Evolutionary conservation across 1,140 invertebrate genomes (phyloP).

Genomic region (Cherax destructor): DNA sequence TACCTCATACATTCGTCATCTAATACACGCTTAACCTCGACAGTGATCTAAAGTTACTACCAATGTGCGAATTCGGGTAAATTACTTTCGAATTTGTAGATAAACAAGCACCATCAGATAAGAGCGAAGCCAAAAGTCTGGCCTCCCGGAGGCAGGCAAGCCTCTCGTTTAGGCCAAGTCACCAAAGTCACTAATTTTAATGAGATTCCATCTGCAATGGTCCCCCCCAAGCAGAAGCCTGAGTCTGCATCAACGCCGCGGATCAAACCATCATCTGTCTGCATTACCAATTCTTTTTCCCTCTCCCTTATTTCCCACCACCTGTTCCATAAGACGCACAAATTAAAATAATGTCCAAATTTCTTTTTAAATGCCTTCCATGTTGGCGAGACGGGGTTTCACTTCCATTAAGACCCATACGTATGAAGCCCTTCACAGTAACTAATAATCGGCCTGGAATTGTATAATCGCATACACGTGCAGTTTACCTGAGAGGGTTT

Average conservation of each 20-base stretch:
- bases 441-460: too few species aligned
- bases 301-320: too few species aligned
- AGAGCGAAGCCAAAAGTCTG: not conserved
- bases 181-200: slow-evolving; percentile 39
- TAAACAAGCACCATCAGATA: not conserved
- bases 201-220: slow-evolving; percentile 39
- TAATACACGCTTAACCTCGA: not conserved
- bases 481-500: too few species aligned
- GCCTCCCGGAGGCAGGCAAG: not conserved
- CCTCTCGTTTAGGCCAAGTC: slow-evolving; percentile 22
- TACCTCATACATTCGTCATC: not conserved
- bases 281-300: not conserved
- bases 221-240: not conserved
- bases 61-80: not conserved
- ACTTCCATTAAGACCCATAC: too few species aligned
- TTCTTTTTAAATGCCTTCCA: too few species aligned
- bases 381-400: too few species aligned
- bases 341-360: too few species aligned
- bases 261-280: not conserved
- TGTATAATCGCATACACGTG: too few species aligned
- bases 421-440: too few species aligned
- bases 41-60: not conserved
- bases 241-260: slow-evolving; percentile 10
- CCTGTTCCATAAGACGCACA: too few species aligned
- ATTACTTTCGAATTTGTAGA: not conserved